Evolutionary conservation across 2,113 vertebrate genomes (phyloP), one percentile per base, ranked within the genome.

Genomic region (Ciconia boyciana): DNA sequence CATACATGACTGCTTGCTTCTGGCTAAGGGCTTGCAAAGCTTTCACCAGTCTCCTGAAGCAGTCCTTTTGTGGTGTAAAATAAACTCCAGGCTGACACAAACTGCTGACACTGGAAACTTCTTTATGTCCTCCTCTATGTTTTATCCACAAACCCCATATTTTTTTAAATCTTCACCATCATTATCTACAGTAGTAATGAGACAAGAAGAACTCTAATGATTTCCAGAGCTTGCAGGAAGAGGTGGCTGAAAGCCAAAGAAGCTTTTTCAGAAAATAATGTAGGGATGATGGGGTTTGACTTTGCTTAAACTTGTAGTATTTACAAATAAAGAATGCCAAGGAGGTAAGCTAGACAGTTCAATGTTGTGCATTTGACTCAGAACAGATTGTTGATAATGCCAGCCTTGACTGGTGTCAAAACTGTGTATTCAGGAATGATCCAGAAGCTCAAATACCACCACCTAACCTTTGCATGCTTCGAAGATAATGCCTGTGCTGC

Each of bases 171-270:
- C 21, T 95, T 80, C 11, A 84, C 12, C 84, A 94, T 89, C 44
- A 48, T 93, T 95, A 76, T 92, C 65, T 86, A 19, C 19, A 68
- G 46, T 36, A 94, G 39, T 76, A 85, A 94, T 92, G 44, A 95
- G 48, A 66, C 87, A 80, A 93, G 72, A 77, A 70, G 36, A 91
- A 55, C 49, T 60, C 29, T 92, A 89, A 90, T 93, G n/a, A 71
- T 93, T 97, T 98, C 88, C 95, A 97, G 74, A 72, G 46, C 48
- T 87, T 81, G 46, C 46, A 82, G 57, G 41, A 77, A 68, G 48
- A 68, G 15, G 36, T 69, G 21, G 24, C 43, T 89, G 72, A 89
- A 84, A 79, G 39, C 25, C 64, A 82, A 58, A 86, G n/a, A 39
- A 75, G 48, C n/a, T 29, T 92, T 79, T 83, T 46, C 21, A 69